Conservation (phyloP, 2,113 vertebrate genomes). For the Oncorhynchus clarkii region DNA sequence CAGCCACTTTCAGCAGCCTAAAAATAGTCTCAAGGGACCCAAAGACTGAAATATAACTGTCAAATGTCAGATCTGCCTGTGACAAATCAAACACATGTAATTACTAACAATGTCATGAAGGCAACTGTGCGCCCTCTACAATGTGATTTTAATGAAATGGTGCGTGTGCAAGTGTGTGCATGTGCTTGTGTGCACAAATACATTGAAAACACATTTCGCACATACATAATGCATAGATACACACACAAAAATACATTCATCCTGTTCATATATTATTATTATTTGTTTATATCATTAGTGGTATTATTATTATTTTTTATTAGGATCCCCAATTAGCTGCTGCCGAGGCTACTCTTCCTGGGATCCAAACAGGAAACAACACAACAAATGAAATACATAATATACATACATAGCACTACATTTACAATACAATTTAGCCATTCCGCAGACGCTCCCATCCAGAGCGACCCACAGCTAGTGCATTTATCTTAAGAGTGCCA, state of each 20-base stretch:
- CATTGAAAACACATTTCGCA: not conserved
- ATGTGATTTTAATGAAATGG: conserved; percentile 20
- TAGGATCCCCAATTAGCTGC: no score
- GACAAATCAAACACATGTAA: conserved; percentile 41
- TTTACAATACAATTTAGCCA: no score
- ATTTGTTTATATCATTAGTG: no score
- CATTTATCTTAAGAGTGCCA: no score
- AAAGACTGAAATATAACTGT: conserved; percentile 46
- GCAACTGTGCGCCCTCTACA: conserved; percentile 3
- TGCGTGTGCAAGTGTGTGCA: not conserved
- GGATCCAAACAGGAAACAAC: no score
- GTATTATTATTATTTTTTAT: no score
- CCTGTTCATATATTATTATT: no score
- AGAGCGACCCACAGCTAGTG: no score
- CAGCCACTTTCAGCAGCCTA: conserved; percentile 46
- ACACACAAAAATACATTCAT: not conserved
- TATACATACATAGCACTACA: no score
- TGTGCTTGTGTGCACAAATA: not conserved
- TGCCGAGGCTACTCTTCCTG: no score
- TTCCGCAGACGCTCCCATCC: no score
- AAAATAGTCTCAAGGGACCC: conserved; percentile 55
- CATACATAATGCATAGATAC: not conserved
- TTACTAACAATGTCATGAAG: conserved; percentile 26
- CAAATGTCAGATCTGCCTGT: conserved; percentile 31
- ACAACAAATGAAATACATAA: no score